These are phyloP conservation scores for Hipparchia semele DNA, from an alignment of 2,888 invertebrate genomes.

Conservation along the genomic window DNA sequence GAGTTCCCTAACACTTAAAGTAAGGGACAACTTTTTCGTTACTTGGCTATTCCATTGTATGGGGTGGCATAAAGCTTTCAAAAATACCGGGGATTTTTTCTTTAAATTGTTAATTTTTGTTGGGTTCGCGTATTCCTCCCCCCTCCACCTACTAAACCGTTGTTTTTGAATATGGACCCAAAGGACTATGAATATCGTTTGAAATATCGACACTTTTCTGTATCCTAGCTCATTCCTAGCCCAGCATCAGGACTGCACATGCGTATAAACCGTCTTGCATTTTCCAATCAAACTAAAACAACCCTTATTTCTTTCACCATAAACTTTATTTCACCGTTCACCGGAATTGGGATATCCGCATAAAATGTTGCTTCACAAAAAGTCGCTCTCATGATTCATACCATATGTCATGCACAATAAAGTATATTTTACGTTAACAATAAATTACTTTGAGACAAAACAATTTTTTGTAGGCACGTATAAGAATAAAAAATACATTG, in stretches of 20 bases:
- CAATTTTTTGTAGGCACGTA: slow-evolving; percentile 5
- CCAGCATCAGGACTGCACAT: slow-evolving; percentile 19
- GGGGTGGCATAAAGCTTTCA: no score
- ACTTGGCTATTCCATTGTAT: no score
- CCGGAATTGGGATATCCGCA: slow-evolving; percentile 12
- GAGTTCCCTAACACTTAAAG: no score
- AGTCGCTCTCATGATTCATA: slow-evolving; percentile 2
- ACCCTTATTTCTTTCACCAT: background rate
- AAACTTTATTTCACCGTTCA: background rate
- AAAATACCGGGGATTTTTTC: no score
- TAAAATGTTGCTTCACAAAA: slow-evolving; percentile 3
- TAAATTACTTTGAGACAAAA: slow-evolving; percentile 6
- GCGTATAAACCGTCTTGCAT: background rate
- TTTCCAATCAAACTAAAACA: background rate
- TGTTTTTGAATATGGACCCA: no score
- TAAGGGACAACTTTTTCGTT: no score
- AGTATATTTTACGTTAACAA: slow-evolving; percentile 14
- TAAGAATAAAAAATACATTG: background rate
- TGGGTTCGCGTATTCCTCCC: no score
- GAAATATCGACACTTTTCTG: background rate
- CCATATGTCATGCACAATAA: background rate
- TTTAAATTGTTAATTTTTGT: no score
- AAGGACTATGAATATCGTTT: background rate
- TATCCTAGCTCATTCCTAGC: background rate
- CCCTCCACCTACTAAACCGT: no score